Conservation (phyloP, 2,113 vertebrate genomes). For the Tupaia tana region DNA sequence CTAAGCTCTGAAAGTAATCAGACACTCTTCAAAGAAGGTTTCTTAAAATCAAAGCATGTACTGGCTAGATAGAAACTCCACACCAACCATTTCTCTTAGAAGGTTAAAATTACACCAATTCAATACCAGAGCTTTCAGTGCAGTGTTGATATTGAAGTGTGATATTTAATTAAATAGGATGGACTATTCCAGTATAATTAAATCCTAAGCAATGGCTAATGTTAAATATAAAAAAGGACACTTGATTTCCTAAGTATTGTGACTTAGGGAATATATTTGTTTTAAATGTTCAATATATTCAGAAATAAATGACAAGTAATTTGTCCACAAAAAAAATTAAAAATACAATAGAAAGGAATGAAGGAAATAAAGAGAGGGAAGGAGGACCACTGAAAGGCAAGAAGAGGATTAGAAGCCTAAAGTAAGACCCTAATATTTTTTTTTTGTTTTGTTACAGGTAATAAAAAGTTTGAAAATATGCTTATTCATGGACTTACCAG, state of each 20-base stretch:
- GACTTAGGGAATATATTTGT: background rate
- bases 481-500: background rate
- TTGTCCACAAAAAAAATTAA: background rate
- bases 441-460: background rate
- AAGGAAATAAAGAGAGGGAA: too few relatives aligned
- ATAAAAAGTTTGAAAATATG: background rate
- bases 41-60: slow-evolving; percentile 65
- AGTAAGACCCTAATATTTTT: background rate
- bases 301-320: slow-evolving; percentile 21
- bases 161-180: slow-evolving; percentile 63
- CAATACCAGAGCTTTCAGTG: slow-evolving; percentile 32
- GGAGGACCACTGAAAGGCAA: background rate
- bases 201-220: slow-evolving; percentile 41
- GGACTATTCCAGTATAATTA: slow-evolving; percentile 67
- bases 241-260: slow-evolving; percentile 41
- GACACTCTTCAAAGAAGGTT: slow-evolving; percentile 61
- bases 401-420: background rate
- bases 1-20: slow-evolving; percentile 68
- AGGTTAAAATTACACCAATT: slow-evolving; percentile 73
- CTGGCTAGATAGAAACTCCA: slow-evolving; percentile 62
- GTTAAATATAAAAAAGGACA: slow-evolving; percentile 49
- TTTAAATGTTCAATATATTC: slow-evolving; percentile 32
- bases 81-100: slow-evolving; percentile 22
- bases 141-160: slow-evolving; percentile 60
- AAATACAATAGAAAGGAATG: background rate